phyloP scores from a whole-genome alignment of 1,140 invertebrate genomes.

The Asobara japonica region DNA sequence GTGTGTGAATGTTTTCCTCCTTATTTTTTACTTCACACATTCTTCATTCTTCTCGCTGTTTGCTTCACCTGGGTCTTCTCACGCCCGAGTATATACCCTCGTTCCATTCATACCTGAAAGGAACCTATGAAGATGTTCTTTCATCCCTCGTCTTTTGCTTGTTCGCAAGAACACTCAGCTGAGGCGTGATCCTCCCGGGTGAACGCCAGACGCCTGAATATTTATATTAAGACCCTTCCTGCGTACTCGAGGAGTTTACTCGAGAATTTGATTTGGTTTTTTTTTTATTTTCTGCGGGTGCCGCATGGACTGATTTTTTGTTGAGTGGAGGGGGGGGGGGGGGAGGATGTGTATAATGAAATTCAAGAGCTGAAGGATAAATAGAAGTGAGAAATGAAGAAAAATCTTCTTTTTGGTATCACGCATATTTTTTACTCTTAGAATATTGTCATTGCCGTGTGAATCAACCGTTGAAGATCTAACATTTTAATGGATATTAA shows the following conservation, averaged over 20 bases:
- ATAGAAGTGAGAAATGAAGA: neutral
- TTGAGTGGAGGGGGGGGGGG: neutral
- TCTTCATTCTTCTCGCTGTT: neutral
- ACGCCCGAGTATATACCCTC: neutral
- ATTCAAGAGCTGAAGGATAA: constrained; percentile 2
- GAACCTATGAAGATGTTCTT: constrained; percentile 29
- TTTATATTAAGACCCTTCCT: constrained; percentile 9
- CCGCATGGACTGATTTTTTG: neutral
- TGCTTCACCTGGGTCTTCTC: neutral
- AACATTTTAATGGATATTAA: neutral
- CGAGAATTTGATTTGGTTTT: neutral
- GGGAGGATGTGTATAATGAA: constrained; percentile 7
- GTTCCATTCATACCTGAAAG: constrained; percentile 1
- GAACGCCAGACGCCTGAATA: constrained; percentile 16
- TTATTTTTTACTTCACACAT: neutral
- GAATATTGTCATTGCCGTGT: no score
- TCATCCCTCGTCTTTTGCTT: constrained; percentile 13
- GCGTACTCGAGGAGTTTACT: neutral
- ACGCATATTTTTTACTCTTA: neutral
- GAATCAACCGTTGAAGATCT: neutral
- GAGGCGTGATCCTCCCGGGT: constrained; percentile 14
- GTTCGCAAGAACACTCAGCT: constrained; percentile 1
- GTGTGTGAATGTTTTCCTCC: neutral
- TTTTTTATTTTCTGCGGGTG: neutral
- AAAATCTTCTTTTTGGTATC: neutral